phyloP scores from a whole-genome alignment of 1,140 invertebrate species.

The Whitmania pigra region DNA sequence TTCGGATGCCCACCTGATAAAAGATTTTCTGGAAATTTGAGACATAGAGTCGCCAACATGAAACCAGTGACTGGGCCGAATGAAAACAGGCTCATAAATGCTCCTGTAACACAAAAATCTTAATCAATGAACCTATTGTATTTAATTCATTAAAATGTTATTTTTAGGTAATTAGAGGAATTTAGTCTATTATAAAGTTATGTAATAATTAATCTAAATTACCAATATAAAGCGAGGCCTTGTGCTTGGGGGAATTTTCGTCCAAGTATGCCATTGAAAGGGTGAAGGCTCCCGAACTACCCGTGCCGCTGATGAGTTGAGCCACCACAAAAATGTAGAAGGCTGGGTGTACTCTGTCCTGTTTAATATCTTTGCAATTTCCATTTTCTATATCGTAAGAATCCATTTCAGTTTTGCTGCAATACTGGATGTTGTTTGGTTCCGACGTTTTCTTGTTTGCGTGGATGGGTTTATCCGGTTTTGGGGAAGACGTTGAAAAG shows the following conservation, averaged over 20 bases:
- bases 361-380: neutral
- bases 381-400: neutral
- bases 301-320: constrained; percentile 19
- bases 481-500: neutral
- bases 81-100: constrained; percentile 11
- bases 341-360: constrained; percentile 15
- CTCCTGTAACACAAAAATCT: neutral
- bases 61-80: constrained; percentile 15
- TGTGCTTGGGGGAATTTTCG: constrained; percentile 25
- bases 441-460: neutral
- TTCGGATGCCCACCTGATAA: neutral
- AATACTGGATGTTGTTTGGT: neutral
- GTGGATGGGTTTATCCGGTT: neutral
- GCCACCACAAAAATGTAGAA: constrained; percentile 17
- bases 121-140: no score
- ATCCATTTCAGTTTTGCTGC: neutral
- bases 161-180: no score
- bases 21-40: constrained; percentile 20
- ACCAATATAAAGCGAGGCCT: constrained; percentile 27
- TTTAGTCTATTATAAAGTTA: no score
- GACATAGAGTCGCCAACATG: constrained; percentile 14
- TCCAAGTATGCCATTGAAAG: constrained; percentile 27
- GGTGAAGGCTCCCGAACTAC: constrained; percentile 19
- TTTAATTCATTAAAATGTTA: no score
- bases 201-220: constrained; percentile 8